Base-by-base conservation (phyloP, 2,113 vertebrate species). In the Callipepla californica region DNA sequence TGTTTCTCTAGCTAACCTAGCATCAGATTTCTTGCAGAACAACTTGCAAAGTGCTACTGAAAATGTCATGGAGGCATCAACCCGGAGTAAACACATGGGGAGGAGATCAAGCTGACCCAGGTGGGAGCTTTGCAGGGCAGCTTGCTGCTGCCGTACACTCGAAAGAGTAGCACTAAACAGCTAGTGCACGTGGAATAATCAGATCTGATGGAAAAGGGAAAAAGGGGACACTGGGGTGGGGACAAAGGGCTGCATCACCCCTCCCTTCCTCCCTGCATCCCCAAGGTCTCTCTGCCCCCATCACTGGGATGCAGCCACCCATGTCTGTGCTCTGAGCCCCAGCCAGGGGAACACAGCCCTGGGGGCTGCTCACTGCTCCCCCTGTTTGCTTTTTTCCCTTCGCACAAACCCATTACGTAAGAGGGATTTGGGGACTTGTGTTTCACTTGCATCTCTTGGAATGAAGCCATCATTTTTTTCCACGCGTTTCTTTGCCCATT, bases 391-490 rank as follows among this genome's bases (percentile, higher is more conserved):
- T 62, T 23, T 12, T 0, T 10, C 13, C 14, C 5, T 14, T 79
- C 40, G 19, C 5, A 2, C 18, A n/a, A 92, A 8, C 80, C 69
- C 59, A 9, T 92, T 97, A 92, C 61, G 4, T 94, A 95, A 95
- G 67, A 77, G n/a, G 78, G 77, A 90, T 95, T 89, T 94, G 65
- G 74, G 50, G 50, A 67, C 45, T 87, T 51, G 62, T 85, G 19
- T 40, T 53, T 8, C 8, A 2, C 45, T 82, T 13, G 26, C 1
- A 4, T 44, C 9, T 55, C 57, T 10, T 44, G 70, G 51, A 73
- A 66, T 74, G 75, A 93, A 78, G 76, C n/a, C 20, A 42, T 86
- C 44, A 9, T 90, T 95, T 94, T 94, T 72, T 53, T 70, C 63
- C 59, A 25, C 51, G 67, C 1, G 2, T 51, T 92, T 10, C 2